Conservation (phyloP, 2,888 invertebrate genomes). For the Oscheius sp. region DNA sequence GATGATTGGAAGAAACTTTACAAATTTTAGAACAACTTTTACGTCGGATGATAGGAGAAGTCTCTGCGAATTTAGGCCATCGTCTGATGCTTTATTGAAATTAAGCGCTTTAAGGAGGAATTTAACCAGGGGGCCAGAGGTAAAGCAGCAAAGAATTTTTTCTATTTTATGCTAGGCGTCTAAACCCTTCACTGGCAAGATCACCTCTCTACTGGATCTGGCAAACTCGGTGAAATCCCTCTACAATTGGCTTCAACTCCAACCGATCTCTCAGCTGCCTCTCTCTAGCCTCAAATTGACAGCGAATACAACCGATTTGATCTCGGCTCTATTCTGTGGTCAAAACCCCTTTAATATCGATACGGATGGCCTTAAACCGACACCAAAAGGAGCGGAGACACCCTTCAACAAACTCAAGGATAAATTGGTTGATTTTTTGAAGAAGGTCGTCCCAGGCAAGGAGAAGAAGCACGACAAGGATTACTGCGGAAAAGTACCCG, state of each 20-base stretch:
- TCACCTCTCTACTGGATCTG: conserved; percentile 6
- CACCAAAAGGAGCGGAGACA: conserved; percentile 32
- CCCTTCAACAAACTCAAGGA: conserved; percentile 44
- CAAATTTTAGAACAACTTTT: neutral
- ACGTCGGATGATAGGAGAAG: conserved; percentile 5
- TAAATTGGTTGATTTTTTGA: conserved; percentile 40
- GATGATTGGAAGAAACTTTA: too few species aligned
- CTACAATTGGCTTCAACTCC: neutral
- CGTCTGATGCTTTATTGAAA: neutral
- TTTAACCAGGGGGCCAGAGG: neutral
- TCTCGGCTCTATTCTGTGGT: conserved; percentile 39
- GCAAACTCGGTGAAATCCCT: neutral
- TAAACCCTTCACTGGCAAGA: neutral
- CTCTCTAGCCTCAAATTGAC: neutral
- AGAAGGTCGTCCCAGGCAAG: conserved; percentile 43
- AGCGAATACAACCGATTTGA: conserved; percentile 11
- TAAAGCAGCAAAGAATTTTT: neutral
- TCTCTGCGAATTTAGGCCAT: conserved; percentile 1
- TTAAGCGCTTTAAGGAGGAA: conserved; percentile 8
- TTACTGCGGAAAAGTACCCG: conserved; percentile 40
- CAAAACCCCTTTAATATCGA: conserved; percentile 35
- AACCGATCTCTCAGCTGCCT: neutral
- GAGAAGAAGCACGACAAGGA: conserved; percentile 35
- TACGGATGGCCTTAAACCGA: conserved; percentile 17
- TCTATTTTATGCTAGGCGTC: neutral